A percentile compares a stretch with the other conserved stretches of the same genome.
Evolutionary conservation across 2,113 vertebrate species (phyloP).

Genomic region (Oceanodroma tethys): DNA sequence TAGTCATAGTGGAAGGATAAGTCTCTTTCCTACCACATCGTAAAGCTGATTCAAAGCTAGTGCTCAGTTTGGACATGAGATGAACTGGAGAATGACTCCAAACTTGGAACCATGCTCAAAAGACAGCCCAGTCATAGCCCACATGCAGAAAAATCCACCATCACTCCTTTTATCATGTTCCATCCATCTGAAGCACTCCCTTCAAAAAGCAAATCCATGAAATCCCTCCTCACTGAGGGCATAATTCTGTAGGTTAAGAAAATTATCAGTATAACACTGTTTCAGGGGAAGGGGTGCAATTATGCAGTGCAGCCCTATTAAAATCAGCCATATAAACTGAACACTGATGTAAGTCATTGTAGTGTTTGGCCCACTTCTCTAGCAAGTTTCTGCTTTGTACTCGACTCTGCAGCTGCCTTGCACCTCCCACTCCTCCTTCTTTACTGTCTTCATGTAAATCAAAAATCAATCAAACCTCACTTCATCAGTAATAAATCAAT

Average conservation of each 20-base stretch:
- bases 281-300: neutral
- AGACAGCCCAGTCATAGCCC: neutral
- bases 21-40: neutral
- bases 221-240: neutral
- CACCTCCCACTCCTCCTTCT: neutral
- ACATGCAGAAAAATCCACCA: neutral
- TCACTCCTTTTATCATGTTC: neutral
- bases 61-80: neutral
- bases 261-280: neutral
- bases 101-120: neutral
- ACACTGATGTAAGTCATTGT: neutral
- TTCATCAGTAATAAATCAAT: constrained; percentile 31
- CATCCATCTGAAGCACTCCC: neutral
- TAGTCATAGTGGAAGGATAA: neutral
- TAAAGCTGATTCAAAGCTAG: neutral
- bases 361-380: neutral
- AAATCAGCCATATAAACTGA: neutral
- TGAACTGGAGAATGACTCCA: neutral
- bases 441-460: neutral
- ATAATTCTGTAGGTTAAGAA: neutral
- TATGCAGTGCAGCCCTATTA: neutral
- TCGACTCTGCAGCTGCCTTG: neutral
- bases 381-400: neutral
- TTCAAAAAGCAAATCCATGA: neutral
- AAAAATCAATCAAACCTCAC: neutral